phyloP scores from a whole-genome alignment of 2,888 invertebrate genomes.

The Watsonalla cultraria region DNA sequence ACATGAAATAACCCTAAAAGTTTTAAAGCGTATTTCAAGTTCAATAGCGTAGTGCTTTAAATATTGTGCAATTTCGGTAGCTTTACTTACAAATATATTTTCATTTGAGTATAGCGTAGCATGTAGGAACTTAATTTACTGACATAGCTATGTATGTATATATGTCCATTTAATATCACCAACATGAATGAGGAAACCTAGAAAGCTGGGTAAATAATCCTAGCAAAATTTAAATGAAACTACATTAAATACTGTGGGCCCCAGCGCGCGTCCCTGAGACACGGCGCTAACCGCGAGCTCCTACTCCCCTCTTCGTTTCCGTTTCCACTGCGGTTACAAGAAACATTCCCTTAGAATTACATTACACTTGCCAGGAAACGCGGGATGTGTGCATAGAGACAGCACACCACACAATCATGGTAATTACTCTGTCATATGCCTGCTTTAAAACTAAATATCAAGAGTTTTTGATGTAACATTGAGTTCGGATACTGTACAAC shows the following conservation, averaged over 20 bases:
- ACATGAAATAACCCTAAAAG: too few species aligned
- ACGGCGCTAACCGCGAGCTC: slow-evolving; percentile 38
- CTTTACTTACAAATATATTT: too few species aligned
- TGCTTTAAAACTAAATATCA: slow-evolving; percentile 6
- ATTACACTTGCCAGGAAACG: slow-evolving; percentile 42
- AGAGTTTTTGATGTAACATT: background rate
- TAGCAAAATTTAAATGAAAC: background rate
- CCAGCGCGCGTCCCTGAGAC: slow-evolving; percentile 40
- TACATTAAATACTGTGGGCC: slow-evolving; percentile 33
- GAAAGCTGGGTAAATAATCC: background rate
- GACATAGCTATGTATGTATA: too few species aligned
- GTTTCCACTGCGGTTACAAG: slow-evolving; percentile 50
- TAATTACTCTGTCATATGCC: slow-evolving; percentile 20
- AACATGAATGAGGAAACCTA: background rate
- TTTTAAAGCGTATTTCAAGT: too few species aligned
- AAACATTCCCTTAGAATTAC: slow-evolving; percentile 55
- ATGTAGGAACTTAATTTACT: too few species aligned
- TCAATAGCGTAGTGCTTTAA: too few species aligned
- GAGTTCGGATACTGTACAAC: too few species aligned
- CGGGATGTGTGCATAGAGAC: slow-evolving; percentile 19
- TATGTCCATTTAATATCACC: too few species aligned
- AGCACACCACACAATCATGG: slow-evolving; percentile 20
- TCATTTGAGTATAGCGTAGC: too few species aligned
- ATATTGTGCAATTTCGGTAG: too few species aligned
- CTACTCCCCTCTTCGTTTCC: slow-evolving; percentile 39